Percentiles rank a stretch among this genome's conserved stretches.
These are phyloP conservation scores for Hypsopygia costalis DNA, from an alignment of 2,888 invertebrate species.

Conservation along the genomic window DNA sequence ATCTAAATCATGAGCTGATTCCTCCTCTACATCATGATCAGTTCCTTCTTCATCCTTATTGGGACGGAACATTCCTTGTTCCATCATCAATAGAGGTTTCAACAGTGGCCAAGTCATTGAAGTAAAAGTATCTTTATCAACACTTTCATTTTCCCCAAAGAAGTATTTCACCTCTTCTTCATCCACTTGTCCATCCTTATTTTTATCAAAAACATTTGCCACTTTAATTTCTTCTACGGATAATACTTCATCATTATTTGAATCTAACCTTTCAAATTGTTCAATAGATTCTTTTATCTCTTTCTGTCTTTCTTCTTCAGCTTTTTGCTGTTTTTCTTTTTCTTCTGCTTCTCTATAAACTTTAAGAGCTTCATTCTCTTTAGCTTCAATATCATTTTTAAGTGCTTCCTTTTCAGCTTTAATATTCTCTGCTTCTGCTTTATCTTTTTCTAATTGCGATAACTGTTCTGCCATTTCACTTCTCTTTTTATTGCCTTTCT, in stretches of 20 bases:
- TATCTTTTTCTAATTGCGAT: slow-evolving; percentile 85
- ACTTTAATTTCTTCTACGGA: slow-evolving; percentile 85
- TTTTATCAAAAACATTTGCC: slow-evolving; percentile 90
- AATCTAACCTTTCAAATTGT: slow-evolving; percentile 89
- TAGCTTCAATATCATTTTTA: slow-evolving; percentile 86
- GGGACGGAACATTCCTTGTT: slow-evolving; percentile 84
- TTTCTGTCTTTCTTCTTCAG: slow-evolving; percentile 79
- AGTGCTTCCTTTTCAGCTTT: slow-evolving; percentile 88
- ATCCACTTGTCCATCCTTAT: slow-evolving; percentile 93
- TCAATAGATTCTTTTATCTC: slow-evolving; percentile 83
- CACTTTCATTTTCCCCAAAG: slow-evolving; percentile 84
- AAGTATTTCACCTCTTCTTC: slow-evolving; percentile 92
- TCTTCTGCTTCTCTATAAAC: slow-evolving; percentile 87
- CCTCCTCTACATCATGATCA: slow-evolving; percentile 43
- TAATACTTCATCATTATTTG: slow-evolving; percentile 88
- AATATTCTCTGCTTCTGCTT: slow-evolving; percentile 87
- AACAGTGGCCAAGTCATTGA: slow-evolving; percentile 87
- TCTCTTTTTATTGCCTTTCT: slow-evolving; percentile 87
- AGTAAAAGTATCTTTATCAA: slow-evolving; percentile 85
- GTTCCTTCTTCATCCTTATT: slow-evolving; percentile 35
- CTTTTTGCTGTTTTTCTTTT: slow-evolving; percentile 79
- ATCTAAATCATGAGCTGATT: slow-evolving; percentile 53
- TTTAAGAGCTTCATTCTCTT: slow-evolving; percentile 88
- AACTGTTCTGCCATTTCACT: slow-evolving; percentile 86
- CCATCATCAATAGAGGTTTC: slow-evolving; percentile 89